Evolutionary conservation across 2,797 vertebrate species (phyloP).

Genomic region (Fundulus diaphanus): DNA sequence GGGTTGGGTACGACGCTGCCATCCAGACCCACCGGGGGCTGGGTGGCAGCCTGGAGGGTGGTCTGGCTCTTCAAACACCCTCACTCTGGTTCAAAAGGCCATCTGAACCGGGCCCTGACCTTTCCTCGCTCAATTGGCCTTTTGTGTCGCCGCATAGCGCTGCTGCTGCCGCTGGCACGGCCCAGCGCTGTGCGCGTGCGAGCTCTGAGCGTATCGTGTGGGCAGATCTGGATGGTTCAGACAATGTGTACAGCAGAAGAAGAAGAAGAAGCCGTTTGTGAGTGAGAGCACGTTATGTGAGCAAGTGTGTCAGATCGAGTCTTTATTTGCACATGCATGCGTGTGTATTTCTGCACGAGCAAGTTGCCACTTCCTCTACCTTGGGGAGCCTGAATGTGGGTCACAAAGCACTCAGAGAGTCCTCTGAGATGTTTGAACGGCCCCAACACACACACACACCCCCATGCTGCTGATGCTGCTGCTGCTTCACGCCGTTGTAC

Average conservation of each 20-base stretch:
- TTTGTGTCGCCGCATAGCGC: conserved; percentile 61
- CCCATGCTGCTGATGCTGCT: background rate
- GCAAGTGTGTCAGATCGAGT: conserved; percentile 21
- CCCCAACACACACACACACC: too few relatives aligned
- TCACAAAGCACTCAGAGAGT: conserved; percentile 72
- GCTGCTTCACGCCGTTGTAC: conserved; percentile 42
- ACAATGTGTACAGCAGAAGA: conserved; percentile 12
- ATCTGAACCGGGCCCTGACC: conserved; percentile 73
- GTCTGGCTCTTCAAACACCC: conserved; percentile 76
- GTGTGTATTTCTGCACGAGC: background rate
- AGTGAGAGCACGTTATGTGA: conserved; percentile 10
- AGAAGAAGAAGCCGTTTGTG: conserved; percentile 5
- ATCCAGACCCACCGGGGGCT: conserved; percentile 13
- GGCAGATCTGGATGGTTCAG: conserved; percentile 10
- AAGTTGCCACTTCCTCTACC: conserved; percentile 57
- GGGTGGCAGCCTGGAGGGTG: conserved; percentile 59
- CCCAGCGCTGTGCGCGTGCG: conserved; percentile 12
- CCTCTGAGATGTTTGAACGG: conserved; percentile 56
- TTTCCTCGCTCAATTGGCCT: conserved; percentile 73
- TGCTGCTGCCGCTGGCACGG: conserved; percentile 40
- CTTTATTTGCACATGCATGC: conserved; percentile 14
- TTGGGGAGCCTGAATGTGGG: conserved; percentile 67
- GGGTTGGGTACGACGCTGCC: conserved; percentile 23
- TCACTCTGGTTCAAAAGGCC: conserved; percentile 75
- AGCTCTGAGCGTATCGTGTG: conserved; percentile 3